Conservation (phyloP, 2,113 vertebrate species). For the Trematocara marginatum region DNA sequence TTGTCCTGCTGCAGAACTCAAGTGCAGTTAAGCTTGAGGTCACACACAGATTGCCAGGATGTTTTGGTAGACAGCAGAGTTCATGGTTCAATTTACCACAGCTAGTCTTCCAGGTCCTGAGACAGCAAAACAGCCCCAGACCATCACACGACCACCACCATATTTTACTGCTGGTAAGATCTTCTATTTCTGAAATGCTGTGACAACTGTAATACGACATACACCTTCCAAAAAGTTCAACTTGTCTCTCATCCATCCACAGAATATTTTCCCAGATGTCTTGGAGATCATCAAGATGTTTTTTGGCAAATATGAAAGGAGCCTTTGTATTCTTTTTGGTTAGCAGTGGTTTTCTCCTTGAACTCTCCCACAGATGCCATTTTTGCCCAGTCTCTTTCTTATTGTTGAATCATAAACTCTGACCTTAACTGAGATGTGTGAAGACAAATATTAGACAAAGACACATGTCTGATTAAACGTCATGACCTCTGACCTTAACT, state of each 20-base stretch:
- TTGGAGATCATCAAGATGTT: neutral
- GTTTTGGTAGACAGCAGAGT: too few species aligned
- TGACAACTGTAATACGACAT: neutral
- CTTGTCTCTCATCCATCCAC: accelerated
- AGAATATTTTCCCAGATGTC: neutral
- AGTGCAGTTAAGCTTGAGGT: too few species aligned
- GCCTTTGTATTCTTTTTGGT: neutral
- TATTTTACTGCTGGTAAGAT: neutral
- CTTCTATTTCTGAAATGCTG: neutral
- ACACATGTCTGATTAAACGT: neutral
- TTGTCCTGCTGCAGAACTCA: too few species aligned
- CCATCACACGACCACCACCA: neutral
- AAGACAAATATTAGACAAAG: neutral
- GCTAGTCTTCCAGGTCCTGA: too few species aligned
- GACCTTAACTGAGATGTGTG: neutral
- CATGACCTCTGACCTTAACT: neutral
- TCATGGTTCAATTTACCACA: too few species aligned
- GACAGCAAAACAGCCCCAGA: neutral
- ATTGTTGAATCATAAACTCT: neutral
- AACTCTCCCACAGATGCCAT: neutral
- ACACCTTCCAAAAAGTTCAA: neutral
- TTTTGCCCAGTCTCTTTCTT: neutral
- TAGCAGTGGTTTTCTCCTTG: neutral
- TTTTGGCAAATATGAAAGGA: neutral
- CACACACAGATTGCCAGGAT: too few species aligned